Conservation (phyloP, 2,888 invertebrate genomes). For the Temnothorax ravouxi region DNA sequence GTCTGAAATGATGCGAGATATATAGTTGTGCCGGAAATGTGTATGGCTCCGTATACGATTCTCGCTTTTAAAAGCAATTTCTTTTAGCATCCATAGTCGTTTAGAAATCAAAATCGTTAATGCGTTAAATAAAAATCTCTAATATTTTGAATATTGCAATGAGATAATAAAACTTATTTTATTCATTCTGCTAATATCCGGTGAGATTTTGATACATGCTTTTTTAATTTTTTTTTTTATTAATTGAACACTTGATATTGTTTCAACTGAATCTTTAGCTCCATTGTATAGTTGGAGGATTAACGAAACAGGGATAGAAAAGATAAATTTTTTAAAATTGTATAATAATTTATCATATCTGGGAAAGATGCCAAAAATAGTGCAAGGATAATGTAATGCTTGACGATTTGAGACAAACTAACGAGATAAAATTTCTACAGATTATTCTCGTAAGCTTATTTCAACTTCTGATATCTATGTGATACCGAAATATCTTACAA, state of each 20-base stretch:
- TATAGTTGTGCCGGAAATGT: constrained; percentile 14
- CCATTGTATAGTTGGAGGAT: neutral
- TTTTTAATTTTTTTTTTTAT: neutral
- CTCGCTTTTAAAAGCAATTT: neutral
- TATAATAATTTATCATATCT: neutral
- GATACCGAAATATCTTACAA: neutral
- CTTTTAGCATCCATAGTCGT: neutral
- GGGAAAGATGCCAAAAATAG: neutral
- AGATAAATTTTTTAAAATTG: neutral
- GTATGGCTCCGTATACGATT: neutral
- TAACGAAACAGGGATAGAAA: neutral
- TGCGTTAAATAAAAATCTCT: neutral
- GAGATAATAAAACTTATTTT: neutral
- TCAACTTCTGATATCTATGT: neutral
- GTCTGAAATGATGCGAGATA: constrained; percentile 2
- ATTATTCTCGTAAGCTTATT: neutral
- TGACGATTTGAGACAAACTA: neutral
- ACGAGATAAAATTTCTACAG: neutral
- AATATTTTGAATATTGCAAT: neutral
- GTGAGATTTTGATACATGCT: neutral
- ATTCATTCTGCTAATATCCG: neutral
- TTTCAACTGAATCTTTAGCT: neutral
- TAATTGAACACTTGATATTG: neutral
- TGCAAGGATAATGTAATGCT: neutral
- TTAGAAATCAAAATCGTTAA: neutral